Evolutionary conservation across 2,113 vertebrate species (phyloP), one percentile per base, ranked within the genome.

Genomic region (Megaceryle maxima): DNA sequence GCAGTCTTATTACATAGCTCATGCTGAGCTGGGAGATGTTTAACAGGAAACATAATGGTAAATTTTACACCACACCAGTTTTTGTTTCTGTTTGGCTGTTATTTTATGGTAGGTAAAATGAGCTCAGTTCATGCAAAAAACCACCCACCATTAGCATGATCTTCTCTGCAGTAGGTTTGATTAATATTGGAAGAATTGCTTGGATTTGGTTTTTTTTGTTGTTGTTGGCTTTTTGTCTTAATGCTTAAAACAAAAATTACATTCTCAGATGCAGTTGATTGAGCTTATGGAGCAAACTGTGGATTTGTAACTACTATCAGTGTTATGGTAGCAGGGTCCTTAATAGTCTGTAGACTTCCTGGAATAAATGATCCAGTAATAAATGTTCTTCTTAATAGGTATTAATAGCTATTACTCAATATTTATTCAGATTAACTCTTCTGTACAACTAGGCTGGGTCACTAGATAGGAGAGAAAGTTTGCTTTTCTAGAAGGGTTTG

Each of bases 241-340:
- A n/a, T 0, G 0, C 21, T 66, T 7, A 37, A 74, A 50, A 74
- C 11, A 33, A 35, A 78, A 48, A 24, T 24, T 44, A 8, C 2
- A 3, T 73, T 79, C 12, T 35, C 20, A 44, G 67, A 11, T 56
- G 2, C 1, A 15, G 17, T 22, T 67, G 18, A 2, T 24, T 31
- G 28, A 81, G 51, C 5, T 10, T 1, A 6, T 9, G 15, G 64
- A 37, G 50, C 3, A 64, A 35, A 15, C 74, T 13, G 28, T 35
- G 72, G 43, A 18, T 57, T 86, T 83, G 70, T 22, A 51, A 9
- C 29, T 20, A 1, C 33, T 37, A 2, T 16, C 11, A 41, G 0
- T 3, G 2, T 44, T 10, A 11, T 9, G 28, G 11, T 20, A 17
- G 59, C 15, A 20, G 43, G 55, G 29, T 37, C 22, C 41, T 41